Evolutionary conservation across 2,888 invertebrate genomes (phyloP).

Genomic region (Melipona beecheii): DNA sequence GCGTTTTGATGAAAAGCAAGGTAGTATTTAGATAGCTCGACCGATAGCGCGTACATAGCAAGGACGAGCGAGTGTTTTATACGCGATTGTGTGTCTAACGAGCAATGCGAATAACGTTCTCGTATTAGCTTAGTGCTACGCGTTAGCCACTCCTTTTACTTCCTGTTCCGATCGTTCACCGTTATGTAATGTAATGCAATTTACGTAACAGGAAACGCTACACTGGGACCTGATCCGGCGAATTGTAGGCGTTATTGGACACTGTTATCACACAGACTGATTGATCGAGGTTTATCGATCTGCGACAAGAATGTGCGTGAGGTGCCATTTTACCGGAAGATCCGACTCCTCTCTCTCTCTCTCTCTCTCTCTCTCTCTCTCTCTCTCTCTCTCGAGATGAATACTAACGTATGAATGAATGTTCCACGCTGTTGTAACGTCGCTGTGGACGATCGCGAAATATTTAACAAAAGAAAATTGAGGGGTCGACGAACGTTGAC

Average conservation of each 20-base stretch:
- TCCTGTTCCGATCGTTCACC: conserved; percentile 60
- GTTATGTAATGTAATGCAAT: conserved; percentile 70
- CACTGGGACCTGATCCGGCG: conserved; percentile 30
- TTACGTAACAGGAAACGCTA: conserved; percentile 72
- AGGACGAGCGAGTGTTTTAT: not conserved
- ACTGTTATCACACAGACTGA: conserved; percentile 20
- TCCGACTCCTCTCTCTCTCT: not conserved
- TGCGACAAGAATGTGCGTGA: not conserved
- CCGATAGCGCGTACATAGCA: not conserved
- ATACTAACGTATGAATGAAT: too few species aligned
- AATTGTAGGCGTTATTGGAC: conserved; percentile 29
- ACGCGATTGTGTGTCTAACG: conserved; percentile 26
- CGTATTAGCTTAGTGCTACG: conserved; percentile 30
- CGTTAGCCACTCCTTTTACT: conserved; percentile 59
- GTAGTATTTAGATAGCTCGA: not conserved
- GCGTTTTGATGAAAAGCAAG: not conserved
- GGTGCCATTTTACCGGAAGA: not conserved
- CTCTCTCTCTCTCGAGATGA: too few species aligned
- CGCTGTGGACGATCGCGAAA: too few species aligned
- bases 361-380: too few species aligned
- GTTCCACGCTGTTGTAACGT: too few species aligned
- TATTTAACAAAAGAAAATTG: too few species aligned
- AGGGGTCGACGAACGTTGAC: too few species aligned
- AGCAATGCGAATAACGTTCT: conserved; percentile 23
- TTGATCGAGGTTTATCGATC: conserved; percentile 15